A percentile compares a stretch with the other conserved stretches of the same genome.
phyloP scores from a whole-genome alignment of 2,113 vertebrate genomes.

The Gopherus evgoodei region DNA sequence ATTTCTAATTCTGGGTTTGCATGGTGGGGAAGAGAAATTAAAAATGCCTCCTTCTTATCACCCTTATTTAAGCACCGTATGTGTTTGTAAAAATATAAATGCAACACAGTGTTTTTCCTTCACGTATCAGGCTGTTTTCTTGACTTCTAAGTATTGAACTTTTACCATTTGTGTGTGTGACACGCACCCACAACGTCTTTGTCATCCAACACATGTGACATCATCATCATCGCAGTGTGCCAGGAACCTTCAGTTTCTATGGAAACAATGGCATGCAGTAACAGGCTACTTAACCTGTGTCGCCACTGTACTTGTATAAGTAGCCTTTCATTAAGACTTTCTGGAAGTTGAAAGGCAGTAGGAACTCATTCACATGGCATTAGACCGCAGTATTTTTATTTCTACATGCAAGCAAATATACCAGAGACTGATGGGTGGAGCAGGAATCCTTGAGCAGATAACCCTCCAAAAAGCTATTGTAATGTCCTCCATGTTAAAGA shows the following conservation, averaged over 20 bases:
- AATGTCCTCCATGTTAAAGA: not conserved
- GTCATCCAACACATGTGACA: not conserved
- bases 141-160: not conserved
- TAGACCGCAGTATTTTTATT: not conserved
- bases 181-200: not conserved
- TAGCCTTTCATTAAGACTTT: not conserved
- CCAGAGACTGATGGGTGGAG: not conserved
- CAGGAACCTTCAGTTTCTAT: not conserved
- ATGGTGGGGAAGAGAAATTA: slow-evolving; percentile 3
- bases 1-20: not conserved
- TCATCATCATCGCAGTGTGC: not conserved
- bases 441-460: not conserved
- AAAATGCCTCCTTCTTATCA: not conserved
- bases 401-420: not conserved
- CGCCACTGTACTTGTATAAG: not conserved
- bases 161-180: not conserved
- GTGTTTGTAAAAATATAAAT: slow-evolving; percentile 37
- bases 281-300: not conserved
- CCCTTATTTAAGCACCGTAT: slow-evolving; percentile 36
- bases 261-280: not conserved
- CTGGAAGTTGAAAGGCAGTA: not conserved
- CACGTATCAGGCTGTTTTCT: not conserved
- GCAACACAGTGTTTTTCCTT: not conserved
- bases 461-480: not conserved
- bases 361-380: not conserved